These are phyloP conservation scores for Aselliscus stoliczkanus DNA, from an alignment of 2,797 vertebrate species.

Conservation along the genomic window DNA sequence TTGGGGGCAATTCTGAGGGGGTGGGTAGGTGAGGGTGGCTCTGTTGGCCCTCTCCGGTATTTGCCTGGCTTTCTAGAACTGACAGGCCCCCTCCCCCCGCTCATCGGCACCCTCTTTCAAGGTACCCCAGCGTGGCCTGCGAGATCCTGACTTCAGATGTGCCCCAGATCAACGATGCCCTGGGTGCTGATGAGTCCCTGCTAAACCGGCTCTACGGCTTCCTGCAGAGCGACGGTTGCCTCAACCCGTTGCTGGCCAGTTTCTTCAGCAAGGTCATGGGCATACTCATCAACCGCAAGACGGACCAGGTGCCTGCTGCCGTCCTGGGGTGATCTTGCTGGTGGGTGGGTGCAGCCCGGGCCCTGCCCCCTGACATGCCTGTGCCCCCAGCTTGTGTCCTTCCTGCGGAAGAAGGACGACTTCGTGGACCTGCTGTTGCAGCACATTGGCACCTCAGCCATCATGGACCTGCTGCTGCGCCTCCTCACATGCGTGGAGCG, in stretches of 20 bases:
- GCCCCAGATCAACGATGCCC: conserved; percentile 80
- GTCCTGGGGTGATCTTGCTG: accelerated
- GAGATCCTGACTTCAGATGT: conserved; percentile 82
- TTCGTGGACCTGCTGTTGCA: conserved; percentile 79
- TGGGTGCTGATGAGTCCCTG: conserved; percentile 80
- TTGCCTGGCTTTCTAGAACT: background rate
- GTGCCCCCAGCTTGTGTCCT: conserved; percentile 77
- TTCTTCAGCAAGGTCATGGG: conserved; percentile 85
- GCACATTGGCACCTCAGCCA: conserved; percentile 82
- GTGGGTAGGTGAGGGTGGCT: background rate
- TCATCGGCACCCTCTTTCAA: too few species aligned
- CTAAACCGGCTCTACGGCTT: conserved; percentile 80
- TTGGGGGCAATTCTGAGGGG: too few species aligned
- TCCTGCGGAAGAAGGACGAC: conserved; percentile 81
- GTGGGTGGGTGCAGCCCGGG: accelerated
- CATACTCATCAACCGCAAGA: conserved; percentile 82
- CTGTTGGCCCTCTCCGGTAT: too few species aligned
- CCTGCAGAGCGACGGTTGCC: conserved; percentile 71
- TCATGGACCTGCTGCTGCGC: conserved; percentile 82
- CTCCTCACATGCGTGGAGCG: conserved; percentile 83
- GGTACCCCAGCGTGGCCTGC: conserved; percentile 82
- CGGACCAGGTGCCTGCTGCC: conserved; percentile 74
- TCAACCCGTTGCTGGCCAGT: conserved; percentile 81
- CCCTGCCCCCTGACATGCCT: accelerated
- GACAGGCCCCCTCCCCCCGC: accelerated